A percentile compares a stretch with the other conserved stretches of the same genome.
phyloP scores from a whole-genome alignment of 2,888 invertebrate species.

The Gymnoscelis rufifasciata region DNA sequence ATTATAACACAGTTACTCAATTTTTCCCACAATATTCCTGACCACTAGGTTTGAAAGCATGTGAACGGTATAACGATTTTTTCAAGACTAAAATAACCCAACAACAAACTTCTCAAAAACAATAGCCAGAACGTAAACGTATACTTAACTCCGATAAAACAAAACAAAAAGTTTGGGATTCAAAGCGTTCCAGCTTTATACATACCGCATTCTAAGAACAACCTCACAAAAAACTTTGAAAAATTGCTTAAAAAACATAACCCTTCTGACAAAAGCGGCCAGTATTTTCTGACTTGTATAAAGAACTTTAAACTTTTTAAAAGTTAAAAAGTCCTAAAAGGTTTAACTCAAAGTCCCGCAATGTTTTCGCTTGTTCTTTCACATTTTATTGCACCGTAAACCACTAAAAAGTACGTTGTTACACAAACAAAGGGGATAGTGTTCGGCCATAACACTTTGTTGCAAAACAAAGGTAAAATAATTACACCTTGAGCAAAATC shows the following conservation, averaged over 20 bases:
- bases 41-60: slow-evolving; percentile 41
- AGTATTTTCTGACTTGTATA: slow-evolving; percentile 34
- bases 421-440: slow-evolving; percentile 58
- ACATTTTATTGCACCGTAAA: slow-evolving; percentile 71
- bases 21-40: slow-evolving; percentile 2
- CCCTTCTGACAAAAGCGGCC: slow-evolving; percentile 55
- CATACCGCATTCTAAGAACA: slow-evolving; percentile 68
- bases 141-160: slow-evolving; percentile 74
- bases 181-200: slow-evolving; percentile 66
- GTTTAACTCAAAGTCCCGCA: slow-evolving; percentile 52
- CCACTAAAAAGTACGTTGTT: slow-evolving; percentile 72
- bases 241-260: slow-evolving; percentile 55
- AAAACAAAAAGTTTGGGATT: slow-evolving; percentile 63
- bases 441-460: slow-evolving; percentile 59
- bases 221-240: slow-evolving; percentile 53
- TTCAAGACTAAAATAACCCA: slow-evolving; percentile 67
- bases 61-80: slow-evolving; percentile 69
- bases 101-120: slow-evolving; percentile 61
- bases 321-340: slow-evolving; percentile 19
- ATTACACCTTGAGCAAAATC: slow-evolving; percentile 58
- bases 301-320: slow-evolving; percentile 14
- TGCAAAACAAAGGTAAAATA: slow-evolving; percentile 63
- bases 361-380: slow-evolving; percentile 70
- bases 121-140: slow-evolving; percentile 63
- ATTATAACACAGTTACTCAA: slow-evolving; percentile 9